A percentile compares a stretch with the other conserved stretches of the same genome.
Conservation (phyloP, 2,888 invertebrate genomes). For the Escarpia spicata region DNA sequence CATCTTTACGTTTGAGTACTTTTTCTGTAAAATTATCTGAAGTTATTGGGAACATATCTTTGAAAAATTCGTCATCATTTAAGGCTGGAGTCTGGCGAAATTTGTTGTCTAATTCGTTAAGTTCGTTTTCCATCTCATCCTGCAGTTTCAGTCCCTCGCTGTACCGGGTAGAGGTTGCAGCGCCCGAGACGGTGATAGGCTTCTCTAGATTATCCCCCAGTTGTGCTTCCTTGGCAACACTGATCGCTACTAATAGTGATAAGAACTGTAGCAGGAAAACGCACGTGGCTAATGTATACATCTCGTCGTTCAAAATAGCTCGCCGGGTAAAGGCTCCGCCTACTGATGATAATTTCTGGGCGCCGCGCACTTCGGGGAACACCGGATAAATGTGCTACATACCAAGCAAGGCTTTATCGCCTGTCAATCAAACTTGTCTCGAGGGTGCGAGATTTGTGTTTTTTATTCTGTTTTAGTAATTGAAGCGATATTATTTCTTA, state of each 20-base stretch:
- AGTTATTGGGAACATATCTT: slow-evolving; percentile 49
- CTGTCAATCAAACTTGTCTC: slow-evolving; percentile 7
- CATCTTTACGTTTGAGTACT: slow-evolving; percentile 45
- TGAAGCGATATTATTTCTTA: not conserved
- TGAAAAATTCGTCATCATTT: slow-evolving; percentile 43
- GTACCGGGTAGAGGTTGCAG: not conserved
- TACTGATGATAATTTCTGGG: slow-evolving; percentile 14
- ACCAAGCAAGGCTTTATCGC: not conserved
- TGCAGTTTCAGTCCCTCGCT: slow-evolving; percentile 8
- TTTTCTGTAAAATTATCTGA: slow-evolving; percentile 45
- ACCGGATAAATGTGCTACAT: not conserved
- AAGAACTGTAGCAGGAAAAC: slow-evolving; percentile 3
- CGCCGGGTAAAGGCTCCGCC: not conserved
- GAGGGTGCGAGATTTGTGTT: not conserved
- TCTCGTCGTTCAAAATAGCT: slow-evolving; percentile 10
- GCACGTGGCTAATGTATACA: slow-evolving; percentile 12
- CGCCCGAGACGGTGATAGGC: not conserved
- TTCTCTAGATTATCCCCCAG: not conserved
- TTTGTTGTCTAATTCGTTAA: not conserved
- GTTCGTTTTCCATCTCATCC: slow-evolving; percentile 13
- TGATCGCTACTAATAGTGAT: not conserved
- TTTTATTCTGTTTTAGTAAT: not conserved
- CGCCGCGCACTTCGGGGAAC: not conserved
- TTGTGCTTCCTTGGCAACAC: not conserved
- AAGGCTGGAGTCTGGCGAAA: slow-evolving; percentile 37